These are phyloP conservation scores for Trichonephila clavata DNA, from an alignment of 1,140 invertebrate genomes.

Conservation along the genomic window DNA sequence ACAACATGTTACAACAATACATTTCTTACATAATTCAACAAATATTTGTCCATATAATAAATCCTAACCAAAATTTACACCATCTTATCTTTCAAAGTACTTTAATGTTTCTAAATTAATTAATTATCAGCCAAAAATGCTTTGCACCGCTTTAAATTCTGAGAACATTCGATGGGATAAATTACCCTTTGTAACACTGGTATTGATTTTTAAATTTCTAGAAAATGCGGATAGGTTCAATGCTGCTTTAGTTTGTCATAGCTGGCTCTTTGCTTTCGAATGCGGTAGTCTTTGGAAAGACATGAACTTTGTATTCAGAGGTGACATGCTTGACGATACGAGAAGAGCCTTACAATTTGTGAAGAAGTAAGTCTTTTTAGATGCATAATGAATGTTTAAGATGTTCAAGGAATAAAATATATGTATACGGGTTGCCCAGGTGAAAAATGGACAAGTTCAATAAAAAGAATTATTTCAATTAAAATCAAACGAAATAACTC, in stretches of 20 bases:
- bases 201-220: constrained; percentile 43
- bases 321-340: constrained; percentile 21
- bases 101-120: not conserved
- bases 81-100: too few relatives aligned
- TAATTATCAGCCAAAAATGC: not conserved
- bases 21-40: too few relatives aligned
- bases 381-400: too few relatives aligned
- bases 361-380: constrained; percentile 32
- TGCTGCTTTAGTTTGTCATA: constrained; percentile 3
- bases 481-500: too few relatives aligned
- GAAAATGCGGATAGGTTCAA: constrained; percentile 32
- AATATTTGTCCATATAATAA: too few relatives aligned
- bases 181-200: not conserved
- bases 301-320: not conserved
- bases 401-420: too few relatives aligned
- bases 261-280: constrained; percentile 45
- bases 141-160: not conserved
- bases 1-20: too few relatives aligned
- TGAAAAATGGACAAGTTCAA: too few relatives aligned
- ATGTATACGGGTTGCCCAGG: too few relatives aligned
- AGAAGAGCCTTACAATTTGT: constrained; percentile 41
- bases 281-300: not conserved
- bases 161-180: not conserved
- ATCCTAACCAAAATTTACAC: too few relatives aligned
- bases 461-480: too few relatives aligned